A percentile compares a stretch with the other conserved stretches of the same genome.
Conservation (phyloP, 2,888 invertebrate species). For the Balanococcus diminutus region DNA sequence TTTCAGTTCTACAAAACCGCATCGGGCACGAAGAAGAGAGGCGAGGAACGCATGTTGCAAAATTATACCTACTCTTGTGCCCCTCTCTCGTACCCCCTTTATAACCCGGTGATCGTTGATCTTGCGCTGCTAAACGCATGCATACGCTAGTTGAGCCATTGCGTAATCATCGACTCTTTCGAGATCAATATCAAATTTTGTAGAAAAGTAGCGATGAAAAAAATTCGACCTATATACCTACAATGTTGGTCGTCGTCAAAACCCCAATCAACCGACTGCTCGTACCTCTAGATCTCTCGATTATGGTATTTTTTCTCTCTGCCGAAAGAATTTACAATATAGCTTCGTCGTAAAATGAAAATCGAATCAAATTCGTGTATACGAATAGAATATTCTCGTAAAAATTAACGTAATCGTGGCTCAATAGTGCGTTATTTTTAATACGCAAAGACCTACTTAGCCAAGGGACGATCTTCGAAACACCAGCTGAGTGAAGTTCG, state of each 20-base stretch:
- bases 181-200: conserved; percentile 35
- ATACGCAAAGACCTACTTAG: no score
- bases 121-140: not conserved
- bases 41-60: not conserved
- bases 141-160: not conserved
- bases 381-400: no score
- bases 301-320: not conserved
- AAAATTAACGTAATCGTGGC: no score
- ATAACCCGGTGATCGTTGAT: conserved; percentile 34
- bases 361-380: no score
- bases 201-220: not conserved
- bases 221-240: conserved; percentile 11
- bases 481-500: no score
- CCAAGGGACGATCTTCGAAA: no score
- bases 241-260: not conserved
- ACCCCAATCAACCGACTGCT: not conserved
- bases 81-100: no score
- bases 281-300: no score
- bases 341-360: no score
- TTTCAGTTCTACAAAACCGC: not conserved
- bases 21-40: not conserved
- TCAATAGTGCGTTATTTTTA: no score
- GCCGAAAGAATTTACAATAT: no score
- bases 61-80: not conserved
- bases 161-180: conserved; percentile 1